Base-by-base conservation (phyloP, 1,140 invertebrate species). In the Thaumetopoea pityocampa region DNA sequence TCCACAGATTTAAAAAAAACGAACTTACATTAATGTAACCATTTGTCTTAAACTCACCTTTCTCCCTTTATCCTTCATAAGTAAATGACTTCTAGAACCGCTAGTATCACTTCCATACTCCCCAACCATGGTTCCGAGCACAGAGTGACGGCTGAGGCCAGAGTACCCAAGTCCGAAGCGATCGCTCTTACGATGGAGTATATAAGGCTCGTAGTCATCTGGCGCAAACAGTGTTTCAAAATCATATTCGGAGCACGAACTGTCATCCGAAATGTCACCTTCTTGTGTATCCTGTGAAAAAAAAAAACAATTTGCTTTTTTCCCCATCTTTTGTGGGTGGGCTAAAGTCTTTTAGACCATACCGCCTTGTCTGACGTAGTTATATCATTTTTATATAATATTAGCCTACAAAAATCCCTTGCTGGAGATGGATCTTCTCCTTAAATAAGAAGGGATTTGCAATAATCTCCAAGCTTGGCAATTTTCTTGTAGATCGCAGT, bases 121-220 rank as follows among this genome's bases (percentile, higher is more conserved):
- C 0, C 71, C 71, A 1, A 43, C 51, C 30, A 80, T 28, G 23
- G 51, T 71, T 0, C 85, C 85, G n/a, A 86, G 49, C n/a, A 85
- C 84, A 26, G 58, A 87, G 66, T 65, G 91, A 24, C 68, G 87
- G 71, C 73, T 89, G n/a, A 98, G 72, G 0, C 95, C 96, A n/a
- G 83, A 85, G 66, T 99, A 99, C 1, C 97, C 97, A 23, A 99
- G 87, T 0, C 95, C 94, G 70, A 95, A 96, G 10, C 85, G 88
- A 82, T 96, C 92, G 35, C 90, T 89, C 83, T 98, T 98, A 14
- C 92, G 89, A 17, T 87, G 87, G 37, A 92, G 88, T 3, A 91
- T 74, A 50, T 91, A 88, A 5, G 90, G 88, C 43, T 92, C 90
- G 55, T 91, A 91, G 80, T 97, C 96, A 69, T 94, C 91, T 3